Conservation (phyloP, 2,113 vertebrate genomes). For the Raja brachyura region DNA sequence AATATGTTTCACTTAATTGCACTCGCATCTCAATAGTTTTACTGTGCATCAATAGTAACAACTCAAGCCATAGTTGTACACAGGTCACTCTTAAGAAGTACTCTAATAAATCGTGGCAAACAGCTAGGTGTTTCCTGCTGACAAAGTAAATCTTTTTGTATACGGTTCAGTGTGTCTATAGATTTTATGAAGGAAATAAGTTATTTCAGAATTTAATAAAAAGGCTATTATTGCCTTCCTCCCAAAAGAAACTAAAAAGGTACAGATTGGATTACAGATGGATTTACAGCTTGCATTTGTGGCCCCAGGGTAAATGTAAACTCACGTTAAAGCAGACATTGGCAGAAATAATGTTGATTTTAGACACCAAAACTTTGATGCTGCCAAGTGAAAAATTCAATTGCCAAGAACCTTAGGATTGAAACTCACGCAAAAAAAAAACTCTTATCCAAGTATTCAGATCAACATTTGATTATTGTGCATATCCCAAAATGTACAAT, state of each 20-base stretch:
- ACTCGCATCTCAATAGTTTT: background rate
- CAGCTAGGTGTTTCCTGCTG: background rate
- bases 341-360: slow-evolving; percentile 27
- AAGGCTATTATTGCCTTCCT: background rate
- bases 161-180: background rate
- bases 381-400: slow-evolving; percentile 21
- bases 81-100: background rate
- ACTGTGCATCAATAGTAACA: background rate
- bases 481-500: background rate
- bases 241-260: background rate
- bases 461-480: background rate
- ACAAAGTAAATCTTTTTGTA: background rate
- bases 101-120: background rate
- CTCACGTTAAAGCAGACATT: slow-evolving; percentile 22
- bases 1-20: background rate
- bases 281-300: slow-evolving; percentile 33
- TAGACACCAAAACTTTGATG: background rate
- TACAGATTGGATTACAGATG: slow-evolving; percentile 35
- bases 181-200: background rate
- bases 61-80: background rate
- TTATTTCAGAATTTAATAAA: background rate
- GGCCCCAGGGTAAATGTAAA: slow-evolving; percentile 27
- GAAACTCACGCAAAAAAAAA: background rate
- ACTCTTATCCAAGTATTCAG: background rate
- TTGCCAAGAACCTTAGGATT: background rate